Conservation (phyloP, 2,113 vertebrate species). For the Papio anubis region DNA sequence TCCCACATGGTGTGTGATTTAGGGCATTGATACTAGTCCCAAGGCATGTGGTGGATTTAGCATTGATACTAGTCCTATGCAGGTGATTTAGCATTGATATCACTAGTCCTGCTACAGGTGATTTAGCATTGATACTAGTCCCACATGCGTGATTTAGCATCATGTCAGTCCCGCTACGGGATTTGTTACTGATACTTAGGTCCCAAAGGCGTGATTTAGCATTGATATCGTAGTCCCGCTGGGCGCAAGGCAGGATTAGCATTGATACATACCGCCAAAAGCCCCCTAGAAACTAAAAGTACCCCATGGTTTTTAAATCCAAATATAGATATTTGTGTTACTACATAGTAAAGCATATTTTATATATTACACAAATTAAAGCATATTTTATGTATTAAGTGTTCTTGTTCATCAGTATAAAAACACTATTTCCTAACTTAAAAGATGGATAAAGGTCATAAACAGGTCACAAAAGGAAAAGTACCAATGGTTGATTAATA, state of each 20-base stretch:
- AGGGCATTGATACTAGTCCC: too few species aligned
- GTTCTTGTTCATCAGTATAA: background rate
- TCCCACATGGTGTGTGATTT: too few species aligned
- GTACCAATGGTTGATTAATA: background rate
- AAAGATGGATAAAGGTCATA: background rate
- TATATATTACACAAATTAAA: background rate
- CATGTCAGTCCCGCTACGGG: too few species aligned
- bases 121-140: too few species aligned
- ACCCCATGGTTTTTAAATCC: background rate
- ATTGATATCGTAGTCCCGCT: too few species aligned
- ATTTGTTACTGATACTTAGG: too few species aligned
- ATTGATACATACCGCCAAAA: background rate
- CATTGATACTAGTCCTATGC: too few species aligned
- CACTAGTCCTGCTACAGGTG: too few species aligned
- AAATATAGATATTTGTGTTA: background rate
- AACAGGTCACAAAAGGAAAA: background rate
- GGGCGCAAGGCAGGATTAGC: too few species aligned
- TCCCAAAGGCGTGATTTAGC: background rate
- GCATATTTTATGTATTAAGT: background rate
- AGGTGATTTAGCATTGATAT: too few species aligned
- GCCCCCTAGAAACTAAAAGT: background rate
- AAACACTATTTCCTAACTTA: background rate
- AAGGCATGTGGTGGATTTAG: too few species aligned
- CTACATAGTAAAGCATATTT: background rate
- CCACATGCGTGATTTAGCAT: too few species aligned